phyloP scores from a whole-genome alignment of 1,140 invertebrate species.

The Diorhabda sublineata region DNA sequence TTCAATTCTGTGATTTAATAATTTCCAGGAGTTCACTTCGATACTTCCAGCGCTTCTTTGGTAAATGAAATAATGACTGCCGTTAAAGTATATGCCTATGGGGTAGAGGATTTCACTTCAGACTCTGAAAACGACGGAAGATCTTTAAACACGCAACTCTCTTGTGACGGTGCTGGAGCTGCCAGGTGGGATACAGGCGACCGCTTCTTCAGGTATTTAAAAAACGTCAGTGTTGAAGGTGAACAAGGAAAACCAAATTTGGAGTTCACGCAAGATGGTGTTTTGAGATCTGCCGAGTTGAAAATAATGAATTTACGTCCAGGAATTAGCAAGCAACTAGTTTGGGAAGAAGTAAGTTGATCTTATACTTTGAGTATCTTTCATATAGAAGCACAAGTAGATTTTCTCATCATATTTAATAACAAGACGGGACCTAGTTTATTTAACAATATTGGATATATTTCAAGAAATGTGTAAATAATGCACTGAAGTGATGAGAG shows the following conservation, averaged over 20 bases:
- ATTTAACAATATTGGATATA: too few relatives aligned
- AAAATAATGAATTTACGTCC: conserved; percentile 89
- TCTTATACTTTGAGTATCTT: neutral
- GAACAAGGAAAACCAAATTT: conserved; percentile 74
- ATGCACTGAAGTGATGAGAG: too few relatives aligned
- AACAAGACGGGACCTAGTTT: too few relatives aligned
- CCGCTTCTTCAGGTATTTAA: conserved; percentile 69
- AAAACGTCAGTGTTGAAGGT: conserved; percentile 77
- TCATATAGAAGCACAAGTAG: too few relatives aligned
- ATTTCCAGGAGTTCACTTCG: conserved; percentile 79
- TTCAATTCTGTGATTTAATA: conserved; percentile 7
- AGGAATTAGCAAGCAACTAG: conserved; percentile 70
- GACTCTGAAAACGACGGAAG: conserved; percentile 65
- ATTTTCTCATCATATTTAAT: too few relatives aligned
- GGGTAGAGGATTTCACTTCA: conserved; percentile 79
- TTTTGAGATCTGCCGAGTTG: conserved; percentile 78
- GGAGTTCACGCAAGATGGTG: conserved; percentile 85
- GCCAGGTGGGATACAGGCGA: conserved; percentile 76
- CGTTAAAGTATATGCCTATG: conserved; percentile 86
- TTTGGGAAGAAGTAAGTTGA: conserved; percentile 82
- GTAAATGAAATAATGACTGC: conserved; percentile 84
- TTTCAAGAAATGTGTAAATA: too few relatives aligned
- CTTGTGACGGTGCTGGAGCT: conserved; percentile 71
- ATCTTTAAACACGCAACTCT: conserved; percentile 74
- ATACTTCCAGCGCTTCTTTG: conserved; percentile 74